phyloP scores from a whole-genome alignment of 2,888 invertebrate species.

The Macrosoma leucophasiata region DNA sequence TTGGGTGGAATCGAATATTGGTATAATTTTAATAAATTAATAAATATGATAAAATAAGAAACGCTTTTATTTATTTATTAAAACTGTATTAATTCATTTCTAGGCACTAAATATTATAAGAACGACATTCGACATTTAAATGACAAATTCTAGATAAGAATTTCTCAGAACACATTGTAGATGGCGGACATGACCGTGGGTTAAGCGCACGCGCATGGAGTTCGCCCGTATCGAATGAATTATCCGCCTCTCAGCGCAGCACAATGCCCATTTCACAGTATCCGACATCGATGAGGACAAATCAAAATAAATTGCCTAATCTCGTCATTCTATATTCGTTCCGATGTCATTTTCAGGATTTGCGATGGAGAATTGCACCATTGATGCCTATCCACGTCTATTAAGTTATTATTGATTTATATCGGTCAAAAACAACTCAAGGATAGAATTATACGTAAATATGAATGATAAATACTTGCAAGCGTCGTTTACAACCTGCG shows the following conservation, averaged over 20 bases:
- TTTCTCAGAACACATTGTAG: slow-evolving; percentile 8
- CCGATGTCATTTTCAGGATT: slow-evolving; percentile 59
- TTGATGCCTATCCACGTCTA: slow-evolving; percentile 29
- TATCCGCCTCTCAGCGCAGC: slow-evolving; percentile 45
- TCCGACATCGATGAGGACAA: slow-evolving; percentile 49
- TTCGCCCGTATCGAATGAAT: slow-evolving; percentile 54
- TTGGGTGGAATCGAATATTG: no score
- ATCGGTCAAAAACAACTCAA: not conserved
- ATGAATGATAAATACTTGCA: no score
- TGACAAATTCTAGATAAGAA: no score
- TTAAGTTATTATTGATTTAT: slow-evolving; percentile 18
- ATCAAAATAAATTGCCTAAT: slow-evolving; percentile 62
- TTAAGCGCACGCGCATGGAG: slow-evolving; percentile 42
- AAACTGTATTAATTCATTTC: no score
- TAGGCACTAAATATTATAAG: no score
- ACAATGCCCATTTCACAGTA: slow-evolving; percentile 59
- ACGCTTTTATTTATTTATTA: no score
- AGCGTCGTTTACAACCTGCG: no score
- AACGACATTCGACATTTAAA: no score
- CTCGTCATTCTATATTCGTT: slow-evolving; percentile 63
- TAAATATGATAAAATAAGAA: no score
- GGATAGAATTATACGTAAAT: no score
- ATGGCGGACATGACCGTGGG: slow-evolving; percentile 37
- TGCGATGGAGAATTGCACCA: slow-evolving; percentile 44
- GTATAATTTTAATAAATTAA: no score